Percentiles rank a stretch among this genome's conserved stretches.
Conservation (phyloP, 2,113 vertebrate species). For the Leiothrix lutea region DNA sequence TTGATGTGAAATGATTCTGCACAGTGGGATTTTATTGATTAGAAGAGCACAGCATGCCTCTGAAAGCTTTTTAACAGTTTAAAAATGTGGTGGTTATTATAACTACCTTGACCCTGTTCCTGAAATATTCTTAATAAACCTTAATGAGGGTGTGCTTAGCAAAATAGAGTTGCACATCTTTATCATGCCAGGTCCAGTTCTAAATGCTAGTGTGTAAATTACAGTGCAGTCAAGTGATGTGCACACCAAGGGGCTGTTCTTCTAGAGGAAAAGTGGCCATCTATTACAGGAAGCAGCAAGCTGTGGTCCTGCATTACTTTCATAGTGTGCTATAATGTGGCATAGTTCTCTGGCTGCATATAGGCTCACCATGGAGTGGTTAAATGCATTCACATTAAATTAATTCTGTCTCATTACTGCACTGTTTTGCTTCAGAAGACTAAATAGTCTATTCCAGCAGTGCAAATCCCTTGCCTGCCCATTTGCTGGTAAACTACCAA, state of each 20-base stretch:
- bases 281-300: not conserved
- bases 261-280: not conserved
- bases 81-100: not conserved
- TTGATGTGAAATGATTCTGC: not conserved
- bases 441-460: not conserved
- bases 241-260: not conserved
- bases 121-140: not conserved
- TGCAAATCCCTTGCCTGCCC: not conserved
- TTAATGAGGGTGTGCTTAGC: not conserved
- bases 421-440: not conserved
- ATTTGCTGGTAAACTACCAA: not conserved
- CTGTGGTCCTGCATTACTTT: not conserved
- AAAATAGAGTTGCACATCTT: not conserved
- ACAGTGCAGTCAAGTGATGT: not conserved
- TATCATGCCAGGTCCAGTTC: not conserved
- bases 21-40: not conserved
- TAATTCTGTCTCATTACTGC: not conserved
- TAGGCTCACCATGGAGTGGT: not conserved
- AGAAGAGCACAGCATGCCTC: not conserved
- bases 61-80: not conserved
- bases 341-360: not conserved
- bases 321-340: not conserved
- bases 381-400: not conserved
- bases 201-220: not conserved
- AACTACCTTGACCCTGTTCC: not conserved